Conservation (phyloP, 1,140 invertebrate genomes). For the Bacillus rossius region DNA sequence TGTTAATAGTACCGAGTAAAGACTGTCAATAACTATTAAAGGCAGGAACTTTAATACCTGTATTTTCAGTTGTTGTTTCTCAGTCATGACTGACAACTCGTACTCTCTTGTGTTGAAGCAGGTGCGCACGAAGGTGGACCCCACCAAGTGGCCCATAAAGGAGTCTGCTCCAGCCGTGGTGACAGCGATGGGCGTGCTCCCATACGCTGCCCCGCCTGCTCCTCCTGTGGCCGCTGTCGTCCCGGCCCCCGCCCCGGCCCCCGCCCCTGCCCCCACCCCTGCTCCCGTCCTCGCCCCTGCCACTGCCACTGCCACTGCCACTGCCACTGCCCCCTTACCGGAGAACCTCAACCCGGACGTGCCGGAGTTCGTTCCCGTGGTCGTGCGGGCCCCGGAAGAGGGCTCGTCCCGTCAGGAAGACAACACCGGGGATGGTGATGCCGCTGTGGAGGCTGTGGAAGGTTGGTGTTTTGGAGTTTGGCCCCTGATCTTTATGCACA, state of each 20-base stretch:
- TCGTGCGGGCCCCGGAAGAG: constrained; percentile 4
- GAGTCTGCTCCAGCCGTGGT: constrained; percentile 40
- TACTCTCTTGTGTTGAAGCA: too few relatives aligned
- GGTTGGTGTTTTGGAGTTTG: too few relatives aligned
- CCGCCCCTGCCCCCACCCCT: constrained; percentile 12
- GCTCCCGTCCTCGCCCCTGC: constrained; percentile 21
- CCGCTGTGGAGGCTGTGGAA: too few relatives aligned
- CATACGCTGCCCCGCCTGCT: not conserved
- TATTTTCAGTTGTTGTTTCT: too few relatives aligned
- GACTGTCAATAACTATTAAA: too few relatives aligned
- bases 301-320: constrained; percentile 17
- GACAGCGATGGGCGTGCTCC: not conserved
- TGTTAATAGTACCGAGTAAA: too few relatives aligned
- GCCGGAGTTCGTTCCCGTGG: constrained; percentile 70
- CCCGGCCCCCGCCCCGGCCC: constrained; percentile 18
- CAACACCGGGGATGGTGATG: constrained; percentile 4
- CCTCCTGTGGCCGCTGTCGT: not conserved
- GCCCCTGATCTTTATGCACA: too few relatives aligned
- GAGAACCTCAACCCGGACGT: constrained; percentile 78
- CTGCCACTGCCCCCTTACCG: constrained; percentile 17
- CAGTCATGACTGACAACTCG: too few relatives aligned
- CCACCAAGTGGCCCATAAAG: constrained; percentile 79
- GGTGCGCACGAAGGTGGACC: constrained; percentile 75
- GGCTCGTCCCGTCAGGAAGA: not conserved
- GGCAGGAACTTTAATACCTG: too few relatives aligned